A percentile compares a stretch with the other conserved stretches of the same genome.
These are phyloP conservation scores for Drosophila fuyamai DNA, from an alignment of 1,140 invertebrate species.

Conservation along the genomic window DNA sequence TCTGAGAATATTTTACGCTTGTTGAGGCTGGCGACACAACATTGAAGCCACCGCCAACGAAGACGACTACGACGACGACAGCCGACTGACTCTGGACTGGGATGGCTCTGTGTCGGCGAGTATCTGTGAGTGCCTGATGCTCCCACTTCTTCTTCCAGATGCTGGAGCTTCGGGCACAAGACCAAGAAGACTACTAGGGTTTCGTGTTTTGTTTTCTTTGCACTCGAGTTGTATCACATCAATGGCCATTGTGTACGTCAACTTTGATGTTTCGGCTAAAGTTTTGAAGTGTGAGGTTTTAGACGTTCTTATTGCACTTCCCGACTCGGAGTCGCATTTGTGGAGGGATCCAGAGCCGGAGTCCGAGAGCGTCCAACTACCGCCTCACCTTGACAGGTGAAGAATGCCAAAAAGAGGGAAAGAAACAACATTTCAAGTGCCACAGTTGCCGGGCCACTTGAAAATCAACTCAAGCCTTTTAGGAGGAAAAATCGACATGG, in stretches of 20 bases:
- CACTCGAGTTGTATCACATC: slow-evolving; percentile 83
- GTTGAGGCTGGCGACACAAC: slow-evolving; percentile 74
- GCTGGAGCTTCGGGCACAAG: slow-evolving; percentile 35
- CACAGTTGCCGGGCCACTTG: slow-evolving; percentile 70
- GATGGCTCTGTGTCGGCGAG: neutral
- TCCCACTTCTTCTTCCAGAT: slow-evolving; percentile 33
- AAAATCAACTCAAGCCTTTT: slow-evolving; percentile 79
- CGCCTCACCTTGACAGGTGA: slow-evolving; percentile 75
- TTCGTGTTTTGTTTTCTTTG: slow-evolving; percentile 83
- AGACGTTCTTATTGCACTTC: slow-evolving; percentile 82
- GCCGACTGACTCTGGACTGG: slow-evolving; percentile 20
- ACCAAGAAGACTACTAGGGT: slow-evolving; percentile 54
- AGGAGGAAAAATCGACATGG: slow-evolving; percentile 77
- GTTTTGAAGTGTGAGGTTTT: slow-evolving; percentile 83
- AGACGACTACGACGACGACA: slow-evolving; percentile 52
- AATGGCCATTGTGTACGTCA: slow-evolving; percentile 83
- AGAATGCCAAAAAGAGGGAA: slow-evolving; percentile 72
- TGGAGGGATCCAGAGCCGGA: slow-evolving; percentile 24
- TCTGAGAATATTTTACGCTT: slow-evolving; percentile 82
- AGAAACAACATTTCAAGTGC: slow-evolving; percentile 54
- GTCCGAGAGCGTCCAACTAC: slow-evolving; percentile 44
- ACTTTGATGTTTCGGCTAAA: slow-evolving; percentile 83
- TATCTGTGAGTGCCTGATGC: slow-evolving; percentile 7
- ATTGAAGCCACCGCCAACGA: slow-evolving; percentile 75
- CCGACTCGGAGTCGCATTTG: slow-evolving; percentile 20